Conservation (phyloP, 2,797 vertebrate genomes). For the Pyrrhura leucotis region DNA sequence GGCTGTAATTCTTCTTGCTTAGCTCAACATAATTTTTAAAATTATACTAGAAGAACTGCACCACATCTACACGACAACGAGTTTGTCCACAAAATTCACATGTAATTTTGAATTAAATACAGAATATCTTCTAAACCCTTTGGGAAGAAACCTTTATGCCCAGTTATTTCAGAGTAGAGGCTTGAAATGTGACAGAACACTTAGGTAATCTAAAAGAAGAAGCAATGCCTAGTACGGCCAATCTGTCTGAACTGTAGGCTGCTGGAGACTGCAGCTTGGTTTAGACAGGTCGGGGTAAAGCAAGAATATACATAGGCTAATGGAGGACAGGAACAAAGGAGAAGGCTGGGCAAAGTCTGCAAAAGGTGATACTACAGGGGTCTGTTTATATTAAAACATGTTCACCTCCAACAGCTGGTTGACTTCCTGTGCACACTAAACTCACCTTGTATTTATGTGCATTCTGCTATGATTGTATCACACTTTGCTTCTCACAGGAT, state of each 20-base stretch:
- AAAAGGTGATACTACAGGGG: not conserved
- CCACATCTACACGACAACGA: not conserved
- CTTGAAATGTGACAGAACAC: not conserved
- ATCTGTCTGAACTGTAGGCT: not conserved
- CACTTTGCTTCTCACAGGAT: not conserved
- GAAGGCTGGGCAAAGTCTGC: not conserved
- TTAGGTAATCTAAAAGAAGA: not conserved
- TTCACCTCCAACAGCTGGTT: not conserved
- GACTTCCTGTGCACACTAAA: not conserved
- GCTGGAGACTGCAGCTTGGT: not conserved
- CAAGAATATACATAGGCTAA: not conserved
- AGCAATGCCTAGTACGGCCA: not conserved
- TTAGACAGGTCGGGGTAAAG: not conserved
- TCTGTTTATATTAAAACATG: not conserved
- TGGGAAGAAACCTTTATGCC: not conserved
- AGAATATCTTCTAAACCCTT: not conserved
- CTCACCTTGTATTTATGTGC: not conserved
- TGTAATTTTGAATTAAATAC: not conserved
- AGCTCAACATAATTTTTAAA: not conserved
- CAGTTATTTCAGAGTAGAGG: not conserved
- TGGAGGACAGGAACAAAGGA: not conserved
- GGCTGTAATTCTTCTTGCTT: not conserved
- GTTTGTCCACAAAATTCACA: not conserved
- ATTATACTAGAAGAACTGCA: not conserved
- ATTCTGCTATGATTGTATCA: not conserved